Evolutionary conservation across 2,888 invertebrate species (phyloP).

Genomic region (Belgica antarctica): DNA sequence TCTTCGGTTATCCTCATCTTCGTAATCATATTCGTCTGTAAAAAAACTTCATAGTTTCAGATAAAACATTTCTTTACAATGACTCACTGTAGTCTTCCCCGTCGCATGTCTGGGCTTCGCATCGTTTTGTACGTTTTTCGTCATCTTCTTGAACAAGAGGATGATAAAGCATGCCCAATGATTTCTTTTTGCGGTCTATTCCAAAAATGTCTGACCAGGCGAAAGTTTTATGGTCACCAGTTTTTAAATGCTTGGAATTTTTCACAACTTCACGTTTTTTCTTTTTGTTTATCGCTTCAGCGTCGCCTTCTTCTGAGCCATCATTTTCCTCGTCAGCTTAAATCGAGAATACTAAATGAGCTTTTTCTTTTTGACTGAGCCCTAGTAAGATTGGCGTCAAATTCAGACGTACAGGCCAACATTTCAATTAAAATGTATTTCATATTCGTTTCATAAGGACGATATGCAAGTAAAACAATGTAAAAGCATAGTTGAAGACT

Average conservation of each 20-base stretch:
- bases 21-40: conserved; percentile 25
- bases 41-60: conserved; percentile 45
- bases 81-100: neutral
- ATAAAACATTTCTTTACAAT: too few species aligned
- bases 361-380: too few species aligned
- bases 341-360: neutral
- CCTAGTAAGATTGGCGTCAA: too few species aligned
- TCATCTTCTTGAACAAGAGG: conserved; percentile 45
- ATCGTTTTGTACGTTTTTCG: neutral
- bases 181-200: conserved; percentile 73
- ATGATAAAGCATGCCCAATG: conserved; percentile 50
- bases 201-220: conserved; percentile 88
- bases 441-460: neutral
- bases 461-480: neutral
- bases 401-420: too few species aligned
- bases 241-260: neutral
- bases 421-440: neutral
- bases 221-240: conserved; percentile 66
- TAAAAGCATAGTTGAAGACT: too few species aligned
- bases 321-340: conserved; percentile 46
- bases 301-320: conserved; percentile 54
- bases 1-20: conserved; percentile 48
- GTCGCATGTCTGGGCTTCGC: neutral
- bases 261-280: conserved; percentile 47
- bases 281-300: conserved; percentile 55